phyloP scores from a whole-genome alignment of 1,140 invertebrate species.

The Linepithema humile region DNA sequence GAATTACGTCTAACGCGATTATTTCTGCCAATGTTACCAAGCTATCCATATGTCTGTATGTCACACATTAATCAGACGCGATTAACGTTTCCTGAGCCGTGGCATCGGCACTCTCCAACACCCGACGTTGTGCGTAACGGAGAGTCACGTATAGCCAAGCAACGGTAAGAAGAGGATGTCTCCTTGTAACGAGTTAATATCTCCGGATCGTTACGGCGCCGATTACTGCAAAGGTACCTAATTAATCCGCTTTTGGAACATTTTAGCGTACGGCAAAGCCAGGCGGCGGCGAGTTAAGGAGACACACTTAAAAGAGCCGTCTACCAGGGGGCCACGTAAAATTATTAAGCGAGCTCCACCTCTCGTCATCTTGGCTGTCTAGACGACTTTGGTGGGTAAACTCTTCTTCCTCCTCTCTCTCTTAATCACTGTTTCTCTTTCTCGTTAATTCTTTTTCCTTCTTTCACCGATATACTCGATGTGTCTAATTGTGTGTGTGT shows the following conservation, averaged over 20 bases:
- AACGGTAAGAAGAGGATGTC: conserved; percentile 39
- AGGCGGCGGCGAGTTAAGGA: conserved; percentile 14
- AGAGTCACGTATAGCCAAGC: neutral
- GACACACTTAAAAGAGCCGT: conserved; percentile 68
- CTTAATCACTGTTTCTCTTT: conserved; percentile 38
- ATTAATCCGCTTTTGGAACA: conserved; percentile 79
- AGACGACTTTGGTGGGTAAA: conserved; percentile 29
- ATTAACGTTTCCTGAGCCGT: conserved; percentile 37
- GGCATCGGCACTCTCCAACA: conserved; percentile 1
- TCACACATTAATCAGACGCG: conserved; percentile 47
- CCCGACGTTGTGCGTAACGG: neutral
- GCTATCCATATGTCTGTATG: conserved; percentile 38
- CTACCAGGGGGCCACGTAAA: conserved; percentile 55
- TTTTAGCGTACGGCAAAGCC: conserved; percentile 69
- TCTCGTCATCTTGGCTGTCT: conserved; percentile 2
- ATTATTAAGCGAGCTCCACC: conserved; percentile 63
- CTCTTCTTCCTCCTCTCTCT: conserved; percentile 32
- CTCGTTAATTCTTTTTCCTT: neutral
- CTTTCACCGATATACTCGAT: neutral
- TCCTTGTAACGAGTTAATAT: conserved; percentile 61
- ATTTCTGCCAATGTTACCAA: neutral
- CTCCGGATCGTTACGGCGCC: conserved; percentile 59
- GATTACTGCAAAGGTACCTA: conserved; percentile 67
- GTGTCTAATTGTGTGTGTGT: neutral
- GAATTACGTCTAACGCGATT: neutral